Evolutionary conservation across 2,113 vertebrate genomes (phyloP).

Genomic region (Triplophysa siluroides): DNA sequence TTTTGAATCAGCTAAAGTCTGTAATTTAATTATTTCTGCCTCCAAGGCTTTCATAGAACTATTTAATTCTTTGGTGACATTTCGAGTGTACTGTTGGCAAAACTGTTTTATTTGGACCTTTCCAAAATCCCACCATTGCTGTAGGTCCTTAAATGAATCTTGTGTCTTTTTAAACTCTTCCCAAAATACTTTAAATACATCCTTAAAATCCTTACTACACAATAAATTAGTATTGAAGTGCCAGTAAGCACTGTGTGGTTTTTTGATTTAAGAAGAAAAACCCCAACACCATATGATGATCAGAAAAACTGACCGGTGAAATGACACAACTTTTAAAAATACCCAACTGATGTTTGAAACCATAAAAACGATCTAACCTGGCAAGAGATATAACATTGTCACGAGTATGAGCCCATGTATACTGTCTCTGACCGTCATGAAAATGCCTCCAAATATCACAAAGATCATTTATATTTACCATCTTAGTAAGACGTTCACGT

Average conservation of each 20-base stretch:
- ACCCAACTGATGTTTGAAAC: neutral
- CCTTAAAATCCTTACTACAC: neutral
- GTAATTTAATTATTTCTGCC: slow-evolving; percentile 5
- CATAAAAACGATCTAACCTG: neutral
- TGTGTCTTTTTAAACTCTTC: neutral
- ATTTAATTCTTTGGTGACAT: slow-evolving; percentile 7
- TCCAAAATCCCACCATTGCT: slow-evolving; percentile 24
- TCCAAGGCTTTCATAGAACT: neutral
- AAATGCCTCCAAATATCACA: slow-evolving; percentile 31
- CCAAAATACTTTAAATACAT: neutral
- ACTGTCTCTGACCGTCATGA: neutral
- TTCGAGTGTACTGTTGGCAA: slow-evolving; percentile 18
- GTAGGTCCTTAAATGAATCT: neutral
- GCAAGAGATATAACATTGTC: neutral
- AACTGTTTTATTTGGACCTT: slow-evolving; percentile 8
- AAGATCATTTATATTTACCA: neutral
- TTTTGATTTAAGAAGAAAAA: neutral
- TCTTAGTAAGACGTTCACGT: neutral
- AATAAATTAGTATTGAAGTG: slow-evolving; percentile 1
- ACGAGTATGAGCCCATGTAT: neutral
- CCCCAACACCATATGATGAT: neutral
- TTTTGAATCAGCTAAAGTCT: neutral
- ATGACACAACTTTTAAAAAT: neutral
- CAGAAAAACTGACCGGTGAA: neutral
- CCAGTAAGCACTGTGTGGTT: neutral